Conservation (phyloP, 2,888 invertebrate species). For the Synergus umbraculus region DNA sequence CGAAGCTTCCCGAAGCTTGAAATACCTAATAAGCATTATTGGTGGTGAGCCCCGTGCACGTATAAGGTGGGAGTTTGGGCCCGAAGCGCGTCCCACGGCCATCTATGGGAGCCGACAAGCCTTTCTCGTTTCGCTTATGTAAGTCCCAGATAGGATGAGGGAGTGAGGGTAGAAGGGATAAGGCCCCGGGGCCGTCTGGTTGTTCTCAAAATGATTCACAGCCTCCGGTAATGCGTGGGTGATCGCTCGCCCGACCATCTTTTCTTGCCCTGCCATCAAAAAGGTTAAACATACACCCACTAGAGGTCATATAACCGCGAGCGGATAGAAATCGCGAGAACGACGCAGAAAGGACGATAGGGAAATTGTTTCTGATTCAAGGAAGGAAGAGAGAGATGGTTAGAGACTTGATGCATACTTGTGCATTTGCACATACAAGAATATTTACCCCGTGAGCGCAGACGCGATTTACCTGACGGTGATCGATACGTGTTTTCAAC, state of each 20-base stretch:
- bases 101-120: slow-evolving; percentile 69
- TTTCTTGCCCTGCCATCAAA: slow-evolving; percentile 60
- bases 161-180: slow-evolving; percentile 50
- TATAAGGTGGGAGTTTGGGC: slow-evolving; percentile 72
- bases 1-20: slow-evolving; percentile 45
- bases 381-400: slow-evolving; percentile 11
- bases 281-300: slow-evolving; percentile 77
- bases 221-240: slow-evolving; percentile 73
- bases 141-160: not conserved
- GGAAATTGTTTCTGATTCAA: slow-evolving; percentile 27
- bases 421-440: not conserved
- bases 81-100: slow-evolving; percentile 75
- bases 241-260: slow-evolving; percentile 54
- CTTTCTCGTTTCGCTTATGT: slow-evolving; percentile 68
- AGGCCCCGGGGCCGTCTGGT: slow-evolving; percentile 65
- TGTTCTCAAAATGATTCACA: slow-evolving; percentile 75
- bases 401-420: not conserved
- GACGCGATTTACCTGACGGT: slow-evolving; percentile 1
- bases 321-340: slow-evolving; percentile 49
- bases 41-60: slow-evolving; percentile 44
- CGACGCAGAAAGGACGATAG: slow-evolving; percentile 38
- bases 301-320: slow-evolving; percentile 51
- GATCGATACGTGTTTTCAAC: slow-evolving; percentile 8
- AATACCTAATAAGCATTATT: slow-evolving; percentile 55
- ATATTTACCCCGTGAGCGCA: not conserved